Evolutionary conservation across 1,140 invertebrate species (phyloP).

Genomic region (Drosophila bifasciata): DNA sequence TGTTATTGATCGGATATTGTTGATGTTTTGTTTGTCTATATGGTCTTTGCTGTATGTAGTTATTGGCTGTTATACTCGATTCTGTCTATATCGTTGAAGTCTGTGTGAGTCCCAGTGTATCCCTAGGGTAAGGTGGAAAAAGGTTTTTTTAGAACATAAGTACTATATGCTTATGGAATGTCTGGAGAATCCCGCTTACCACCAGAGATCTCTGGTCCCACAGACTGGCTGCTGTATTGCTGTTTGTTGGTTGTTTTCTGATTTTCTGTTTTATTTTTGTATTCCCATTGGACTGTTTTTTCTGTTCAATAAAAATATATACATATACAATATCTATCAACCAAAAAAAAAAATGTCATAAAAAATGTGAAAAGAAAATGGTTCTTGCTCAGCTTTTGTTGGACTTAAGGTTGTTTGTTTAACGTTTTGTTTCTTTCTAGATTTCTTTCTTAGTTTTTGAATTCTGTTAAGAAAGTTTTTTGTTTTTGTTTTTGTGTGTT

Average conservation of each 20-base stretch:
- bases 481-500: constrained; percentile 32
- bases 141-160: constrained; percentile 27
- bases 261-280: constrained; percentile 36
- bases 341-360: constrained; percentile 39
- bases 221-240: constrained; percentile 53
- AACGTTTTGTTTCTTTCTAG: constrained; percentile 18
- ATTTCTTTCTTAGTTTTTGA: constrained; percentile 26
- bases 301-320: constrained; percentile 42
- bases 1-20: constrained; percentile 75
- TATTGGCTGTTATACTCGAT: constrained; percentile 58
- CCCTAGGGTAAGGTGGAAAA: not conserved
- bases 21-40: constrained; percentile 63
- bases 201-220: constrained; percentile 1
- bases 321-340: constrained; percentile 14
- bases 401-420: constrained; percentile 53
- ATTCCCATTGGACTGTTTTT: constrained; percentile 38
- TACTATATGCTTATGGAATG: constrained; percentile 56
- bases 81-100: constrained; percentile 50
- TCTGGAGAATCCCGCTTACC: constrained; percentile 19
- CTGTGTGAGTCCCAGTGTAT: constrained; percentile 21
- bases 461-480: constrained; percentile 32
- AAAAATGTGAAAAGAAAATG: constrained; percentile 51
- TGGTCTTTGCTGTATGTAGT: constrained; percentile 58
- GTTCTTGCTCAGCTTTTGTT: constrained; percentile 54
- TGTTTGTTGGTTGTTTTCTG: constrained; percentile 47